A percentile compares a stretch with the other conserved stretches of the same genome.
These are phyloP conservation scores for Caenorhabditis virilis DNA, from an alignment of 2,888 invertebrate genomes.

Conservation along the genomic window DNA sequence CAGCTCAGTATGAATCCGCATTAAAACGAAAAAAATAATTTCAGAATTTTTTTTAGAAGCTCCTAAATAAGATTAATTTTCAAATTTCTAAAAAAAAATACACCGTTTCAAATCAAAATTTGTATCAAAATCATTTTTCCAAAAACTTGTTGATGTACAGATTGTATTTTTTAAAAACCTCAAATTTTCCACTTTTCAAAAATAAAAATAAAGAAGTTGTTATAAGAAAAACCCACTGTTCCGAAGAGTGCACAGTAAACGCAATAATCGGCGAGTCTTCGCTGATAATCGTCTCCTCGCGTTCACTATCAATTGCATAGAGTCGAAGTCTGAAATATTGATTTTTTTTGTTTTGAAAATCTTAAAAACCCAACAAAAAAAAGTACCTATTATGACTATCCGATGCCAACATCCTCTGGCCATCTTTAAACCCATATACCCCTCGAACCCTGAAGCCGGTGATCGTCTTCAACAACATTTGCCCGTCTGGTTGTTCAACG, in stretches of 20 bases:
- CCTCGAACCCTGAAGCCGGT: conserved; percentile 33
- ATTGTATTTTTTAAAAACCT: neutral
- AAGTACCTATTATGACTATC: conserved; percentile 30
- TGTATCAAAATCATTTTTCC: too few species aligned
- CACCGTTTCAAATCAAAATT: too few species aligned
- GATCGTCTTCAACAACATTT: conserved; percentile 15
- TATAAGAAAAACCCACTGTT: conserved; percentile 5
- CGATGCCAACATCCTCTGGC: conserved; percentile 15
- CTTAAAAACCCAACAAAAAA: neutral
- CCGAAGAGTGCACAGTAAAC: conserved; percentile 37
- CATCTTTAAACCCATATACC: conserved; percentile 20
- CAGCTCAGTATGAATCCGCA: too few species aligned
- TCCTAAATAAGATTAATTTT: too few species aligned
- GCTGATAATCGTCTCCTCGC: conserved; percentile 18
- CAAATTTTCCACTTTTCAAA: neutral
- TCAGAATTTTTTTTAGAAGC: too few species aligned
- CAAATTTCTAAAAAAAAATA: too few species aligned
- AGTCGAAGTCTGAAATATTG: conserved; percentile 15
- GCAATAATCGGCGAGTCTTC: conserved; percentile 23
- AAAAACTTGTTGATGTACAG: too few species aligned
- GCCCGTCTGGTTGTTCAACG: too few species aligned
- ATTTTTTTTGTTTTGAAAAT: neutral
- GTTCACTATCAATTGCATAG: conserved; percentile 10
- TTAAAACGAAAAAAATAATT: too few species aligned
- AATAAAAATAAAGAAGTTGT: conserved; percentile 4